A percentile compares a stretch with the other conserved stretches of the same genome.
phyloP scores from a whole-genome alignment of 2,797 vertebrate genomes.

The Acipenser oxyrinchus region DNA sequence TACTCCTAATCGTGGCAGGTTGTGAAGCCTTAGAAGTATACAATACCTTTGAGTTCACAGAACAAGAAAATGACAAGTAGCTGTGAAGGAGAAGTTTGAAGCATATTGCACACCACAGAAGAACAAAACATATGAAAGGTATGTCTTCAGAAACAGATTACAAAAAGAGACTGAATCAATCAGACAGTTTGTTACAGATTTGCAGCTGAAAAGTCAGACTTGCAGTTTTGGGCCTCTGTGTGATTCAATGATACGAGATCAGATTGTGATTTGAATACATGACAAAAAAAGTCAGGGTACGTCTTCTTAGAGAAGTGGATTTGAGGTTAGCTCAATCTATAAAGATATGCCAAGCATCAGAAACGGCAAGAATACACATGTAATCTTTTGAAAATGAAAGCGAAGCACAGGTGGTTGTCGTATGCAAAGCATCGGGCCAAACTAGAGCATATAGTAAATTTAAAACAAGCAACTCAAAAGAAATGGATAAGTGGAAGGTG shows the following conservation, averaged over 20 bases:
- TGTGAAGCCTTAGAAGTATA: not conserved
- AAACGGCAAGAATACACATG: constrained; percentile 5
- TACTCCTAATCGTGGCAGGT: not conserved
- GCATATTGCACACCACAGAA: not conserved
- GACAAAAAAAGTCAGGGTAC: not conserved
- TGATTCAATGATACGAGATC: too few species aligned
- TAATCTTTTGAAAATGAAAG: not conserved
- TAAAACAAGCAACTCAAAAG: not conserved
- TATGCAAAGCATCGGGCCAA: constrained; percentile 14
- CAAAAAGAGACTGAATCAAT: too few species aligned
- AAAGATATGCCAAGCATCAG: constrained; percentile 14
- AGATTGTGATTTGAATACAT: too few species aligned
- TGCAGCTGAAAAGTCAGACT: too few species aligned
- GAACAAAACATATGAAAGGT: not conserved
- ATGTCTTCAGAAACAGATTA: not conserved
- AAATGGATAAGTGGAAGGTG: too few species aligned
- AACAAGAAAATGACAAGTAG: not conserved
- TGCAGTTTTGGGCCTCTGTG: too few species aligned
- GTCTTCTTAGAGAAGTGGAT: constrained; percentile 14
- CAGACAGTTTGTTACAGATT: too few species aligned
- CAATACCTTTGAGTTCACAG: not conserved
- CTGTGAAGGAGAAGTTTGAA: not conserved
- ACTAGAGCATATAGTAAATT: constrained; percentile 12
- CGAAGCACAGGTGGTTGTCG: not conserved
- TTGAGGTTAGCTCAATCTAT: constrained; percentile 9